Evolutionary conservation across 1,140 invertebrate species (phyloP).

Genomic region (Aphelenchoides besseyi): DNA sequence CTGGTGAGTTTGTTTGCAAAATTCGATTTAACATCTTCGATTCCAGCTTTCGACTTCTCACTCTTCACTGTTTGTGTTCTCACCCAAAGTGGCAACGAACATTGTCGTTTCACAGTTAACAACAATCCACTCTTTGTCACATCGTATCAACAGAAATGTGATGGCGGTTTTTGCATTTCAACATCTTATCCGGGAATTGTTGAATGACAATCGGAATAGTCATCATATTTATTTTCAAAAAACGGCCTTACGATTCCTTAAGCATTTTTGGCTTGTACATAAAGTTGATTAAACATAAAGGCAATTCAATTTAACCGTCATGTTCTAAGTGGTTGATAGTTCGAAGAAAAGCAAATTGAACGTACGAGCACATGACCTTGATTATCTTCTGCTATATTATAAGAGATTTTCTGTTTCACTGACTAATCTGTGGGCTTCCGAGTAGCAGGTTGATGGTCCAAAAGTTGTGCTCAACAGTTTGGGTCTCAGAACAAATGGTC

Average conservation of each 20-base stretch:
- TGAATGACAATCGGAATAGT: background rate
- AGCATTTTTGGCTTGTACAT: constrained; percentile 4
- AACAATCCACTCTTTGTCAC: constrained; percentile 48
- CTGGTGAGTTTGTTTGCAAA: constrained; percentile 34
- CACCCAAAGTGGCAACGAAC: constrained; percentile 42
- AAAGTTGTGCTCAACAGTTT: no score
- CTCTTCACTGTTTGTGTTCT: constrained; percentile 50
- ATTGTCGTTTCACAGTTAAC: constrained; percentile 50
- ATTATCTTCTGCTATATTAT: no score
- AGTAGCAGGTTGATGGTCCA: no score
- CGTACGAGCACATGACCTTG: no score
- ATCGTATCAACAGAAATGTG: constrained; percentile 49
- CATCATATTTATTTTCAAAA: no score
- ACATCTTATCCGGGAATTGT: constrained; percentile 48
- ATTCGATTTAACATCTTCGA: background rate
- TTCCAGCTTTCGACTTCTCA: constrained; percentile 58
- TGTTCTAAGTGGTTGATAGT: no score
- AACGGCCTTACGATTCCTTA: no score
- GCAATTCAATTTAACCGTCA: no score
- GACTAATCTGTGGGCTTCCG: no score
- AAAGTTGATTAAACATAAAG: background rate
- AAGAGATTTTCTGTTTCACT: no score
- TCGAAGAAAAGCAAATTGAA: no score
- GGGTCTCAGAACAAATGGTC: no score
- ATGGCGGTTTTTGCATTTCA: constrained; percentile 44